These are phyloP conservation scores for Podarcis siculus DNA, from an alignment of 2,797 vertebrate genomes.

Conservation along the genomic window DNA sequence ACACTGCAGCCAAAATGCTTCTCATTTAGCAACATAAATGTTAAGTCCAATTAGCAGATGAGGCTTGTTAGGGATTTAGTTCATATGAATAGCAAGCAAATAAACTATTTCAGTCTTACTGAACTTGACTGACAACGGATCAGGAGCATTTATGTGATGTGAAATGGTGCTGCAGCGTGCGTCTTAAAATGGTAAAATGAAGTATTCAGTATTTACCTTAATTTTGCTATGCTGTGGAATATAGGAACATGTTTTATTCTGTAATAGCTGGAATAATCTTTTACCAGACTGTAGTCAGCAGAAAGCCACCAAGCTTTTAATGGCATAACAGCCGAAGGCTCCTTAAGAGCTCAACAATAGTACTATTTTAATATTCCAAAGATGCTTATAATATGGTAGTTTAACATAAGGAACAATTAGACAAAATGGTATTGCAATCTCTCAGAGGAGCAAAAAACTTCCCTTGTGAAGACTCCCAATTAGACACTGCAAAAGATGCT, in stretches of 20 bases:
- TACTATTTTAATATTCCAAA: constrained; percentile 54
- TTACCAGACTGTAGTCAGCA: constrained; percentile 41
- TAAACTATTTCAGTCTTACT: constrained; percentile 69
- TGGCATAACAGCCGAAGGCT: constrained; percentile 37
- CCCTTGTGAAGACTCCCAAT: constrained; percentile 49
- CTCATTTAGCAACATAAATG: constrained; percentile 82
- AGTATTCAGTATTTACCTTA: constrained; percentile 47
- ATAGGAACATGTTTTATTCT: constrained; percentile 4
- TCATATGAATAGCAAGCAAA: constrained; percentile 76
- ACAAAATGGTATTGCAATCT: constrained; percentile 56
- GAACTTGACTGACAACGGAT: constrained; percentile 70
- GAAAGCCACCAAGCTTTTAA: constrained; percentile 53
- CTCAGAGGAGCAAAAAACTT: constrained; percentile 11
- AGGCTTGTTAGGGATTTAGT: constrained; percentile 80
- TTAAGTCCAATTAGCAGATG: constrained; percentile 80
- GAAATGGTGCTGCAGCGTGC: constrained; percentile 40
- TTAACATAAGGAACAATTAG: constrained; percentile 62
- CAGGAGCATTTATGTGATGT: constrained; percentile 44
- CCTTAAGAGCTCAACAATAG: constrained; percentile 45
- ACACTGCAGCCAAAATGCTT: constrained; percentile 81
- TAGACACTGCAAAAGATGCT: constrained; percentile 51
- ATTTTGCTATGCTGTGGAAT: constrained; percentile 48
- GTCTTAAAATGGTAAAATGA: constrained; percentile 53
- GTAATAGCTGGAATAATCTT: constrained; percentile 15
- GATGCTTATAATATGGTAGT: constrained; percentile 51